Evolutionary conservation across 92 coral and sea anemone genomes (phyloP).

Genomic region (Metridium senile): DNA sequence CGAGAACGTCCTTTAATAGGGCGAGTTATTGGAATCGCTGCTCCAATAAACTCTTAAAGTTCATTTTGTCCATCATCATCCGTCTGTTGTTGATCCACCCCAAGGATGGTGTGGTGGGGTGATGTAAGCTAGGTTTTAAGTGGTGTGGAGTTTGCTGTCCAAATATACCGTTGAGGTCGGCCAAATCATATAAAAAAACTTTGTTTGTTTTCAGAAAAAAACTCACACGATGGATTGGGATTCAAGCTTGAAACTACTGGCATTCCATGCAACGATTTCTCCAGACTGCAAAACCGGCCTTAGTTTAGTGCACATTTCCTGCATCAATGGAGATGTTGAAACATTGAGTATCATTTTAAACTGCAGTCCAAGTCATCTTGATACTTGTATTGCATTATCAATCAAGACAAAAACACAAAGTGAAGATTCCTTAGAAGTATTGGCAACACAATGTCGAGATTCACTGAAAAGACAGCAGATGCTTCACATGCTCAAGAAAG

Average conservation of each 20-base stretch:
- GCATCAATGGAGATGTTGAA: constrained; percentile 52
- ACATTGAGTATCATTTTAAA: constrained; percentile 49
- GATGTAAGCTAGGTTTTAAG: too few species aligned
- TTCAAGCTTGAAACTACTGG: constrained; percentile 28
- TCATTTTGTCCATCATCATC: too few species aligned
- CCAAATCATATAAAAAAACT: too few species aligned
- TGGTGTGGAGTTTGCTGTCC: too few species aligned
- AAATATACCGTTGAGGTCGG: too few species aligned
- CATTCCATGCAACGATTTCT: constrained; percentile 40
- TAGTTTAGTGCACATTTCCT: constrained; percentile 44
- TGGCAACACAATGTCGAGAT: constrained; percentile 14
- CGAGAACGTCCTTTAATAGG: too few species aligned
- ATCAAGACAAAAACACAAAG: constrained; percentile 16
- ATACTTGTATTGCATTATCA: constrained; percentile 51
- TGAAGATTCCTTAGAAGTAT: constrained; percentile 2
- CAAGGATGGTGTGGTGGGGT: too few species aligned
- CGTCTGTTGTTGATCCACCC: too few species aligned
- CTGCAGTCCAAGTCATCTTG: constrained; percentile 58
- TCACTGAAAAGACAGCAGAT: constrained; percentile 33
- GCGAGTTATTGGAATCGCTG: too few species aligned
- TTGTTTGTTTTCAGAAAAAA: background rate
- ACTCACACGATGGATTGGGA: background rate
- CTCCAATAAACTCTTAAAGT: too few species aligned
- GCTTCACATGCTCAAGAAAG: constrained; percentile 31
- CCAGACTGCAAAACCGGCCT: constrained; percentile 35